These are phyloP conservation scores for Atta colombica DNA, from an alignment of 1,140 invertebrate genomes.

Conservation along the genomic window DNA sequence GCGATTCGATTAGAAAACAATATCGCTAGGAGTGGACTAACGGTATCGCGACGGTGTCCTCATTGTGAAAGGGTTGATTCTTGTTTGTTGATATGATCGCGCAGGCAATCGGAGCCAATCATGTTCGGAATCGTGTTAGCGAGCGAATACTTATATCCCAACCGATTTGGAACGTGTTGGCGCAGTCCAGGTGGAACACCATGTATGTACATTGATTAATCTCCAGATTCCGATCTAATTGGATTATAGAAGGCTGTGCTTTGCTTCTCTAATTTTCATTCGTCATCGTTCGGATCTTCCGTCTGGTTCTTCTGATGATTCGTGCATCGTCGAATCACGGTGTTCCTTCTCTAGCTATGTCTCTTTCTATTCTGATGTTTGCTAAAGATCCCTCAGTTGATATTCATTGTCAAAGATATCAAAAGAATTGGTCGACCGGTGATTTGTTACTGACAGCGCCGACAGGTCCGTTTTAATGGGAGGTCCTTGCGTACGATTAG, in stretches of 20 bases:
- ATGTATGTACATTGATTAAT: conserved; percentile 74
- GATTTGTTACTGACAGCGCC: conserved; percentile 65
- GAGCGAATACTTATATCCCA: not conserved
- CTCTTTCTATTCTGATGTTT: not conserved
- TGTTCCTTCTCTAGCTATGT: conserved; percentile 1
- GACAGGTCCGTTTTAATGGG: conserved; percentile 68
- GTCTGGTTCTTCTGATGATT: not conserved
- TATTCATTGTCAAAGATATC: conserved; percentile 25
- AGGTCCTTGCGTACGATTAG: not conserved
- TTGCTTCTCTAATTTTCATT: conserved; percentile 65
- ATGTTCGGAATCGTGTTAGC: conserved; percentile 53
- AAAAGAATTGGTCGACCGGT: conserved; percentile 47
- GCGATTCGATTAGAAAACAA: conserved; percentile 59
- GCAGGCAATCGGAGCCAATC: conserved; percentile 70
- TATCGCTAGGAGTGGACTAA: conserved; percentile 61
- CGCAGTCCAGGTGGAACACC: conserved; percentile 23
- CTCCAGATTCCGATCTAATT: conserved; percentile 80
- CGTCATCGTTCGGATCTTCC: conserved; percentile 65
- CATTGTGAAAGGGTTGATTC: conserved; percentile 69
- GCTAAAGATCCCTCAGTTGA: not conserved
- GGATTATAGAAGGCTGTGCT: conserved; percentile 74
- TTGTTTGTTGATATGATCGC: conserved; percentile 73
- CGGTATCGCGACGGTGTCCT: conserved; percentile 58
- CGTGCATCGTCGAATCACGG: conserved; percentile 24
- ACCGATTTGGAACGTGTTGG: conserved; percentile 60